These are phyloP conservation scores for Cryptomyrus ogoouensis DNA, from an alignment of 2,113 vertebrate genomes.

Conservation along the genomic window DNA sequence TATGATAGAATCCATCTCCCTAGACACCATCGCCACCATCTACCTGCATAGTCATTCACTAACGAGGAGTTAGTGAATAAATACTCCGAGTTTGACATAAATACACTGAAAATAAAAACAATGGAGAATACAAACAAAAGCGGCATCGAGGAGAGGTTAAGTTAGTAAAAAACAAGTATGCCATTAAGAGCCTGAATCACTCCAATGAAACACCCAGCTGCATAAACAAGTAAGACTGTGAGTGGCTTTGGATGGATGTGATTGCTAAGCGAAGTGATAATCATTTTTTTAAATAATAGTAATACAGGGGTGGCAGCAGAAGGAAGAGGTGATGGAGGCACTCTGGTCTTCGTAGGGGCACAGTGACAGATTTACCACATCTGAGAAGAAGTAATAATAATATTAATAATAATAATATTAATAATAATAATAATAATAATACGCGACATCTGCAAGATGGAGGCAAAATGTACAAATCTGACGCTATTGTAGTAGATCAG, in stretches of 20 bases:
- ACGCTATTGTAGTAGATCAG: not conserved
- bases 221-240: not conserved
- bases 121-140: not conserved
- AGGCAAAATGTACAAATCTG: not conserved
- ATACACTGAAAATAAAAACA: not conserved
- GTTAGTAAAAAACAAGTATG: not conserved
- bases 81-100: not conserved
- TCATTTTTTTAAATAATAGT: not conserved
- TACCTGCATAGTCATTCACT: not conserved
- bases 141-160: not conserved
- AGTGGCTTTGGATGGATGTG: not conserved
- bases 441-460: not conserved
- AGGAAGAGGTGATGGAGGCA: not conserved
- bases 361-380: not conserved
- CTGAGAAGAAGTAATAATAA: not conserved
- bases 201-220: not conserved
- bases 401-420: too few relatives aligned
- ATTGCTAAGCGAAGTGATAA: not conserved
- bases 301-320: not conserved
- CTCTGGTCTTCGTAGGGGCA: not conserved
- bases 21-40: not conserved
- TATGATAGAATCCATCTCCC: not conserved
- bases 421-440: not conserved
- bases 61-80: not conserved
- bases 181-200: not conserved